phyloP scores from a whole-genome alignment of 2,113 vertebrate species.

The Halcyon senegalensis region DNA sequence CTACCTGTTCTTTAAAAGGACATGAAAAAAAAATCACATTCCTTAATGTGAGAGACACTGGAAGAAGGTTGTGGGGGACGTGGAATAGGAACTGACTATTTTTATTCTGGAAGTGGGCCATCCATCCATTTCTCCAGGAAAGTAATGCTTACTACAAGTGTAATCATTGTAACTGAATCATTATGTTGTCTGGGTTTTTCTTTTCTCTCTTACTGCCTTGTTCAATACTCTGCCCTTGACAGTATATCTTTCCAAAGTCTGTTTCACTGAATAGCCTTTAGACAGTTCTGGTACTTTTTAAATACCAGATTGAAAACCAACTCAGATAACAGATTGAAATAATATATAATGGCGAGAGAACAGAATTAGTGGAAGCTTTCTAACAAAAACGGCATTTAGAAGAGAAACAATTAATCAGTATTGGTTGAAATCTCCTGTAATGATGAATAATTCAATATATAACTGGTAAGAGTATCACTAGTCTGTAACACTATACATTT shows the following conservation, averaged over 20 bases:
- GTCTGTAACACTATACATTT: conserved; percentile 5
- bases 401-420: conserved; percentile 36
- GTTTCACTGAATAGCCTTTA: conserved; percentile 46
- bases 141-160: conserved; percentile 46
- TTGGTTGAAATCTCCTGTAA: conserved; percentile 53
- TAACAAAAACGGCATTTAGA: conserved; percentile 1
- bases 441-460: conserved; percentile 61
- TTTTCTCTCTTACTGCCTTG: conserved; percentile 36
- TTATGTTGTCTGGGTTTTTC: conserved; percentile 35
- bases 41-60: not conserved
- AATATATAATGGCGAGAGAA: conserved; percentile 31
- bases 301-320: conserved; percentile 39
- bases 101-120: conserved; percentile 43
- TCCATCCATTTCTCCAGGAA: conserved; percentile 19
- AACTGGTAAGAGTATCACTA: conserved; percentile 29
- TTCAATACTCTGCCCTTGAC: conserved; percentile 64
- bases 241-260: conserved; percentile 52
- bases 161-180: conserved; percentile 57
- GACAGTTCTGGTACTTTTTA: conserved; percentile 47
- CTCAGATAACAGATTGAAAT: conserved; percentile 53
- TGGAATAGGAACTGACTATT: not conserved
- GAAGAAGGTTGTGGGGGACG: not conserved
- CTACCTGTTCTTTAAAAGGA: not conserved
- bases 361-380: conserved; percentile 48
- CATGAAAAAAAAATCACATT: not conserved